phyloP scores from a whole-genome alignment of 2,888 invertebrate genomes.

The Anoncus sp. region DNA sequence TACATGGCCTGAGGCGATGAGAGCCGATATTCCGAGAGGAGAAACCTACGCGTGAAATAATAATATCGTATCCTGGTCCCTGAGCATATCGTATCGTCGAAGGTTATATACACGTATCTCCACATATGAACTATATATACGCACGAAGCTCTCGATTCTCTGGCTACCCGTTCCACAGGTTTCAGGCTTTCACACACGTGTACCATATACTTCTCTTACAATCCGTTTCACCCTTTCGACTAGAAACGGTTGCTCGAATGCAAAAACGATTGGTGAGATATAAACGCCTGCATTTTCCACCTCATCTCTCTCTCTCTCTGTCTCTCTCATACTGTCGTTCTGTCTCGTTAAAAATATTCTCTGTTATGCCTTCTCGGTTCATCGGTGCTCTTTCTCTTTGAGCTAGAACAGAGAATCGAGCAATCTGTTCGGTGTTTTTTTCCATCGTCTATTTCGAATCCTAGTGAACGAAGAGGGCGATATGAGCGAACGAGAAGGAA shows the following conservation, averaged over 20 bases:
- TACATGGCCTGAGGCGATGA: constrained; percentile 73
- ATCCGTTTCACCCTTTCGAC: constrained; percentile 28
- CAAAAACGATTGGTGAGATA: constrained; percentile 72
- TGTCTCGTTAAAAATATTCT: constrained; percentile 23
- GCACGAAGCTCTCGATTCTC: constrained; percentile 36
- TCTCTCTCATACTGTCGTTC: not conserved
- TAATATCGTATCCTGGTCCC: constrained; percentile 70
- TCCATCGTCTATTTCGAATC: not conserved
- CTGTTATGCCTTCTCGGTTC: constrained; percentile 2
- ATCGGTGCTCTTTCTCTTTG: constrained; percentile 18
- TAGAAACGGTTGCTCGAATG: constrained; percentile 67
- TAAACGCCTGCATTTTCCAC: constrained; percentile 18
- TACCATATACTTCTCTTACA: constrained; percentile 16
- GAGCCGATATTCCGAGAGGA: constrained; percentile 69
- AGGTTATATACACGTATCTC: constrained; percentile 33
- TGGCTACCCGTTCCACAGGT: constrained; percentile 6
- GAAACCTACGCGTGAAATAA: constrained; percentile 73
- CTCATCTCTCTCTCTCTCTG: not conserved
- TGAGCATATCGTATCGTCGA: constrained; percentile 32
- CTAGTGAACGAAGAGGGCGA: not conserved
- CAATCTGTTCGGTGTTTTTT: not conserved
- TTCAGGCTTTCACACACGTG: constrained; percentile 23
- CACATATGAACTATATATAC: constrained; percentile 22
- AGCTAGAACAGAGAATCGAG: not conserved
- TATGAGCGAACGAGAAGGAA: no score